These are phyloP conservation scores for Synanthedon vespiformis DNA, from an alignment of 2,888 invertebrate genomes.

Conservation along the genomic window DNA sequence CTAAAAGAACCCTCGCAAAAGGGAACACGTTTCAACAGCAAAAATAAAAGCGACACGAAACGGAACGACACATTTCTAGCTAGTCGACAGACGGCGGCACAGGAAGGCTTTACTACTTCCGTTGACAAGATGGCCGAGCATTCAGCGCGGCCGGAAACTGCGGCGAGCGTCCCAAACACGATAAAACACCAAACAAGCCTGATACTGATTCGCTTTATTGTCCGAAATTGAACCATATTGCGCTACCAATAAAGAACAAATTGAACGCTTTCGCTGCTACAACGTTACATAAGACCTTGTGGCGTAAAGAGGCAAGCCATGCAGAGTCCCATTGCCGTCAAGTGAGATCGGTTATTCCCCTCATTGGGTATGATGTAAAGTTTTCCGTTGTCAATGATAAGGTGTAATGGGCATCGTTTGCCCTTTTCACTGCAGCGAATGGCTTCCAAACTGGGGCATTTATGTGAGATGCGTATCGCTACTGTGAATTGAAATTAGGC, in stretches of 20 bases:
- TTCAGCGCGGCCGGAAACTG: slow-evolving; percentile 58
- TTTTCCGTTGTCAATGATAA: slow-evolving; percentile 56
- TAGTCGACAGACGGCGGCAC: slow-evolving; percentile 43
- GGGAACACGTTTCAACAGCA: slow-evolving; percentile 17
- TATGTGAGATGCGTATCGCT: background rate
- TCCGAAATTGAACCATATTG: slow-evolving; percentile 3
- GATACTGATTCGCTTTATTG: background rate
- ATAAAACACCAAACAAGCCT: slow-evolving; percentile 29
- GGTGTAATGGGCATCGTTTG: slow-evolving; percentile 36
- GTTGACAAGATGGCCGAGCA: slow-evolving; percentile 62
- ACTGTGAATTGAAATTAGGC: background rate
- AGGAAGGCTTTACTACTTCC: slow-evolving; percentile 71
- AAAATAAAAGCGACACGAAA: slow-evolving; percentile 19
- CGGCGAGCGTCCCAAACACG: slow-evolving; percentile 36
- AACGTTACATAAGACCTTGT: background rate
- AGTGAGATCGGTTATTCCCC: slow-evolving; percentile 58
- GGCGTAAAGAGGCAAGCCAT: slow-evolving; percentile 22
- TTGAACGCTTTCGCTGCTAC: background rate
- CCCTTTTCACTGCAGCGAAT: slow-evolving; percentile 15
- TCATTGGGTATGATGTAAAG: slow-evolving; percentile 57
- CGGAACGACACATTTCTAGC: slow-evolving; percentile 30
- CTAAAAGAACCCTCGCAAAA: slow-evolving; percentile 6
- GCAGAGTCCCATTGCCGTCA: slow-evolving; percentile 42
- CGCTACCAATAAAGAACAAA: slow-evolving; percentile 5
- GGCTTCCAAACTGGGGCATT: slow-evolving; percentile 1